A percentile compares a stretch with the other conserved stretches of the same genome.
Conservation (phyloP, 1,140 invertebrate species). For the Bombus consobrinus region DNA sequence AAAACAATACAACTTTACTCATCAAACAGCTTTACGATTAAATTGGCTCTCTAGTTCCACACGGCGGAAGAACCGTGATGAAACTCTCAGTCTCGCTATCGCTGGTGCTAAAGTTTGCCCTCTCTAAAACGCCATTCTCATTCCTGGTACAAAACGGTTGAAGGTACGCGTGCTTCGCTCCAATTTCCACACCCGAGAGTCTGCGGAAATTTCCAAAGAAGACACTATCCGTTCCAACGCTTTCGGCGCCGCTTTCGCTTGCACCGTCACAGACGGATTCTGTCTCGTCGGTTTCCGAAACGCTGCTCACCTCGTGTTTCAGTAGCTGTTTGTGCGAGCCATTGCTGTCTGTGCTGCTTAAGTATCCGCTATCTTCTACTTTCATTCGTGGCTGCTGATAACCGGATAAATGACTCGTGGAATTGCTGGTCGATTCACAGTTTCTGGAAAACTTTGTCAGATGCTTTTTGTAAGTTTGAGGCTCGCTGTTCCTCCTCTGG, state of each 20-base stretch:
- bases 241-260: constrained; percentile 92
- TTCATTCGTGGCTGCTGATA: constrained; percentile 52
- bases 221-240: constrained; percentile 92
- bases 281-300: constrained; percentile 88
- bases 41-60: constrained; percentile 60
- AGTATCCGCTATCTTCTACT: constrained; percentile 86
- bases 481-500: background rate
- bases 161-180: constrained; percentile 51
- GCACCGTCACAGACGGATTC: constrained; percentile 88
- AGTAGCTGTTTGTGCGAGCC: constrained; percentile 75
- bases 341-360: constrained; percentile 89
- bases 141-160: constrained; percentile 48
- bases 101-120: constrained; percentile 72
- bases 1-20: background rate
- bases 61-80: constrained; percentile 79
- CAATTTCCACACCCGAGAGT: constrained; percentile 70
- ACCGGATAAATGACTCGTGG: background rate
- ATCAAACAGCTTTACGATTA: constrained; percentile 31
- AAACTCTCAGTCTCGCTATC: constrained; percentile 82
- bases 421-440: constrained; percentile 32
- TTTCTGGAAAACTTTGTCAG: background rate
- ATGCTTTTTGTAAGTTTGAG: constrained; percentile 3
- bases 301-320: constrained; percentile 77
- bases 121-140: constrained; percentile 55
- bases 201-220: constrained; percentile 85